Conservation (phyloP, 1,140 invertebrate species). For the Scaptomyza graminum region DNA sequence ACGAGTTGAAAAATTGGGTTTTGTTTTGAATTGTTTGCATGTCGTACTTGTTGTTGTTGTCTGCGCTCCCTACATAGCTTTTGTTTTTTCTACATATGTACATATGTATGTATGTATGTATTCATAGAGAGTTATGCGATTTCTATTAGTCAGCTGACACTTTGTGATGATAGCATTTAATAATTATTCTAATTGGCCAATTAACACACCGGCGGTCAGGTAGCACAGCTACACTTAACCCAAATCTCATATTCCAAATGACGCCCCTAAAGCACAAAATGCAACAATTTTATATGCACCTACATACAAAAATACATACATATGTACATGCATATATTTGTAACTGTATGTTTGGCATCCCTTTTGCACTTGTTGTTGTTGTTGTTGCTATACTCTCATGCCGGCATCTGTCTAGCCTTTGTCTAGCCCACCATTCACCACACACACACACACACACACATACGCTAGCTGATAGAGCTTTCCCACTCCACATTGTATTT, state of each 20-base stretch:
- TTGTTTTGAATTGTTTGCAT: slow-evolving; percentile 75
- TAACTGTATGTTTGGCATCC: neutral
- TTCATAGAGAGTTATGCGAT: neutral
- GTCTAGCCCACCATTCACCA: slow-evolving; percentile 60
- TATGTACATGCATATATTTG: neutral
- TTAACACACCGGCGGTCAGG: slow-evolving; percentile 53
- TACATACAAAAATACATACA: too few relatives aligned
- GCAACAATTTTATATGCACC: slow-evolving; percentile 1
- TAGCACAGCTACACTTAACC: slow-evolving; percentile 33
- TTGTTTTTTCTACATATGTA: slow-evolving; percentile 1
- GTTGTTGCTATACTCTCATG: neutral
- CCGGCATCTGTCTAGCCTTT: slow-evolving; percentile 67
- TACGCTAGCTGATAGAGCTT: slow-evolving; percentile 4
- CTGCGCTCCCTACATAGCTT: neutral
- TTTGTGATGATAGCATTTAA: too few relatives aligned
- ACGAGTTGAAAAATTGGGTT: slow-evolving; percentile 77
- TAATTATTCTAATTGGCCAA: slow-evolving; percentile 53
- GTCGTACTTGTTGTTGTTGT: slow-evolving; percentile 21
- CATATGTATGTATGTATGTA: neutral
- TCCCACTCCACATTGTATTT: slow-evolving; percentile 26
- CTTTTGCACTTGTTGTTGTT: neutral
- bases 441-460: slow-evolving; percentile 5
- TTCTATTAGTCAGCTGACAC: neutral
- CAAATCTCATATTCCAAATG: neutral
- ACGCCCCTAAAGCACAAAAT: too few relatives aligned